Evolutionary conservation across 1,140 invertebrate species (phyloP).

Genomic region (Cyclina sinensis): DNA sequence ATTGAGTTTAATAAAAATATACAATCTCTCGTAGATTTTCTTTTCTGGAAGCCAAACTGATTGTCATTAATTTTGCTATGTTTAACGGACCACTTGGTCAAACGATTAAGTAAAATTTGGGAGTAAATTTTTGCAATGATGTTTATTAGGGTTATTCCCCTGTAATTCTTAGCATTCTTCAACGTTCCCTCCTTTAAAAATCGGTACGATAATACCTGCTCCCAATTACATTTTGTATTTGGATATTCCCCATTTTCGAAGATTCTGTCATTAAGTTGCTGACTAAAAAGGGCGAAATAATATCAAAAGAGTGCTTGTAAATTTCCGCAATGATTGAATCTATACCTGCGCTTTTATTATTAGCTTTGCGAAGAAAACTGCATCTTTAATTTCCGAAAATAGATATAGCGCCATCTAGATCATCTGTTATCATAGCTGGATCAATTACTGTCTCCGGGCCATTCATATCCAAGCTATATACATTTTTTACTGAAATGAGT

Average conservation of each 20-base stretch:
- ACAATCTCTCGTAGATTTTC: not conserved
- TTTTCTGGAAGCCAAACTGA: too few species aligned
- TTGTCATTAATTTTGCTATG: too few species aligned
- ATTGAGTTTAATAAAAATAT: constrained; percentile 47
- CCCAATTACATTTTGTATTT: not conserved
- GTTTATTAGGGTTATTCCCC: constrained; percentile 34
- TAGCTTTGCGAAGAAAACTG: not conserved
- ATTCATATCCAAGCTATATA: not conserved
- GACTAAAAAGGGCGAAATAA: constrained; percentile 10
- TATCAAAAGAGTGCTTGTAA: not conserved
- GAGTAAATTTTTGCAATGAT: constrained; percentile 38
- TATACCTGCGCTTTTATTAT: constrained; percentile 18
- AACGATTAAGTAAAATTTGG: too few species aligned
- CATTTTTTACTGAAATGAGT: not conserved
- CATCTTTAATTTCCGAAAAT: constrained; percentile 8
- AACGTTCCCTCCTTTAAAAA: constrained; percentile 33
- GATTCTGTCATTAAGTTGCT: not conserved
- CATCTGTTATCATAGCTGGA: not conserved
- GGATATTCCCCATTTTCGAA: constrained; percentile 29
- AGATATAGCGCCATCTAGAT: not conserved
- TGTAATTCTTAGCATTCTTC: constrained; percentile 29
- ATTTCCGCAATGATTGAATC: constrained; percentile 6
- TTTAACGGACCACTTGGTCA: too few species aligned
- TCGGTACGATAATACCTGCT: constrained; percentile 29
- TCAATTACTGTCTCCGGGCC: not conserved